These are phyloP conservation scores for Caenorhabditis becei DNA, from an alignment of 2,888 invertebrate species.

Conservation along the genomic window DNA sequence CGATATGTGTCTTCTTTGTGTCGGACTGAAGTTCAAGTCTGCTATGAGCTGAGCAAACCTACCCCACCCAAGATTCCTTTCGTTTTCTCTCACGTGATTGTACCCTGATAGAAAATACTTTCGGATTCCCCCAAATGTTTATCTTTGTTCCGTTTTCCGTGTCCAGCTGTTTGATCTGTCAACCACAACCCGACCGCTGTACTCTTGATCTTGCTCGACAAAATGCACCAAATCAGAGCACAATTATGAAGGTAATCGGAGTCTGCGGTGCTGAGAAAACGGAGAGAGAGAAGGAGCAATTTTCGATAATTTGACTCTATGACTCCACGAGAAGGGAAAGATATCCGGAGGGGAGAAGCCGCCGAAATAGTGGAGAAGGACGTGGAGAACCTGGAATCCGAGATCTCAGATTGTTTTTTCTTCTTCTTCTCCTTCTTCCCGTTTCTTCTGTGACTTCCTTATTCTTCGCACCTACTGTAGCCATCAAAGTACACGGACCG, in stretches of 20 bases:
- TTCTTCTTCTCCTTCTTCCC: background rate
- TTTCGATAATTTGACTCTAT: constrained; percentile 19
- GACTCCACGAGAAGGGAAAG: background rate
- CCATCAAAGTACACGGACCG: background rate
- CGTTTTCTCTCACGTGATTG: background rate
- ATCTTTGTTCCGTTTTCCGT: constrained; percentile 43
- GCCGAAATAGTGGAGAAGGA: background rate
- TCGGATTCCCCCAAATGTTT: constrained; percentile 23
- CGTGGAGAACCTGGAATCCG: constrained; percentile 5
- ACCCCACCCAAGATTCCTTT: background rate
- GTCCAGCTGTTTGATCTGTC: constrained; percentile 53
- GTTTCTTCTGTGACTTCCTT: background rate
- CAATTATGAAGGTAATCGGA: constrained; percentile 13
- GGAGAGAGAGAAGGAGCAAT: background rate
- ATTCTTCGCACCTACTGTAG: background rate
- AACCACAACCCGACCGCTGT: constrained; percentile 3
- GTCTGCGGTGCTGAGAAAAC: background rate
- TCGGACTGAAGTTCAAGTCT: background rate
- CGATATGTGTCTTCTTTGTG: background rate
- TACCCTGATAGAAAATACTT: background rate
- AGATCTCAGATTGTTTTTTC: constrained; percentile 10
- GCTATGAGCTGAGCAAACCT: background rate
- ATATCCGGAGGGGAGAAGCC: background rate
- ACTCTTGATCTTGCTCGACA: constrained; percentile 31
- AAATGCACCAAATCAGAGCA: constrained; percentile 10